A percentile compares a stretch with the other conserved stretches of the same genome.
phyloP scores from a whole-genome alignment of 2,888 invertebrate species.

The Zonitis immaculata region DNA sequence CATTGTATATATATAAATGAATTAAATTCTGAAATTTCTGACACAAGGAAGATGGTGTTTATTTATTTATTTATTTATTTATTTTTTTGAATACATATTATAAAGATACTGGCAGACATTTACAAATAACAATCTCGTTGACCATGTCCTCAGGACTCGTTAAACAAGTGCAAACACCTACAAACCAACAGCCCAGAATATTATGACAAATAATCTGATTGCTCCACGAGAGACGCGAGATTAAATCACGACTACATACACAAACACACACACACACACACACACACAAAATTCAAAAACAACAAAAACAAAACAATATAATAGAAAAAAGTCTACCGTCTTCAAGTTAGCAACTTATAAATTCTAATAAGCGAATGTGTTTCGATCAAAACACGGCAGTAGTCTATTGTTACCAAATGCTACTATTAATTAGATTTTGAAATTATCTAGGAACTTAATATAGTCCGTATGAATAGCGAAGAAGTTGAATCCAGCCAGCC shows the following conservation, averaged over 20 bases:
- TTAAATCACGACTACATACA: not conserved
- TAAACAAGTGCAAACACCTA: constrained; percentile 2
- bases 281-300: too few relatives aligned
- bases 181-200: not conserved
- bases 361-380: too few relatives aligned
- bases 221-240: not conserved
- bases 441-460: not conserved
- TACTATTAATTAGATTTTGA: not conserved
- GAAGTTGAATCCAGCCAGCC: not conserved
- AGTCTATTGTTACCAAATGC: constrained; percentile 1
- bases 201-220: constrained; percentile 2
- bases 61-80: not conserved
- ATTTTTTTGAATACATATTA: not conserved
- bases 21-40: constrained; percentile 2
- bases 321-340: too few relatives aligned
- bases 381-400: not conserved
- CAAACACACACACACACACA: too few relatives aligned
- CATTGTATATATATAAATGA: not conserved
- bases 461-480: not conserved
- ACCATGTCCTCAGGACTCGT: not conserved
- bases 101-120: not conserved
- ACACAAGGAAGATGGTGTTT: not conserved
- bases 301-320: too few relatives aligned
- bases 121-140: constrained; percentile 1
- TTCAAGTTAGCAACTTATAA: too few relatives aligned